phyloP scores from a whole-genome alignment of 2,113 vertebrate genomes.

The Nerophis ophidion region DNA sequence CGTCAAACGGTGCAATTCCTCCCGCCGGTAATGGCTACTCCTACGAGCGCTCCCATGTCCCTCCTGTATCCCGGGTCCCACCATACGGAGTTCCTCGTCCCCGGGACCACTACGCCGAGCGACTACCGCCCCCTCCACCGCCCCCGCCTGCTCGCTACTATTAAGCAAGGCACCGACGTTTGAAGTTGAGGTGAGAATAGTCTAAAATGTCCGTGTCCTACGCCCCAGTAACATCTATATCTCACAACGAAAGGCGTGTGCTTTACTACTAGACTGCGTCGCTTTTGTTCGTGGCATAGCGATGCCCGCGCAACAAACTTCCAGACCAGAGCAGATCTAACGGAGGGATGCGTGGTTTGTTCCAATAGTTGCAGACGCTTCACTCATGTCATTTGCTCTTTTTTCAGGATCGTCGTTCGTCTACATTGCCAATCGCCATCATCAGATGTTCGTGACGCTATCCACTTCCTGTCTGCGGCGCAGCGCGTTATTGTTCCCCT shows the following conservation, averaged over 20 bases:
- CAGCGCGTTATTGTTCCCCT: conserved; percentile 73
- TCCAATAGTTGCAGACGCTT: conserved; percentile 38
- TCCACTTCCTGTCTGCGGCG: conserved; percentile 67
- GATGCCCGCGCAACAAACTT: neutral
- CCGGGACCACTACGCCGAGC: conserved; percentile 83
- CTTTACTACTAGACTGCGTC: neutral
- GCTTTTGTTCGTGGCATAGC: neutral
- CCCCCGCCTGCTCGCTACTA: conserved; percentile 74
- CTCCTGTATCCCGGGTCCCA: conserved; percentile 80
- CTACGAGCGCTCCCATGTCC: conserved; percentile 84
- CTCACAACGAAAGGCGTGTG: conserved; percentile 1
- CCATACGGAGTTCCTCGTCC: conserved; percentile 83
- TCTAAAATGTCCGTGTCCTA: neutral
- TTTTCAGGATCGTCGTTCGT: conserved; percentile 68
- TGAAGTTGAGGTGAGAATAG: conserved; percentile 72
- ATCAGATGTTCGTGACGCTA: conserved; percentile 70
- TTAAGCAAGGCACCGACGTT: conserved; percentile 59
- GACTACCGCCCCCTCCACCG: conserved; percentile 63
- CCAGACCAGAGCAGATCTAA: neutral
- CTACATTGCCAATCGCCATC: conserved; percentile 63
- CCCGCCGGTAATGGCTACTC: conserved; percentile 82
- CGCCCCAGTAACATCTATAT: neutral
- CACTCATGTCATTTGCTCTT: conserved; percentile 65
- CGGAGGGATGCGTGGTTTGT: conserved; percentile 17
- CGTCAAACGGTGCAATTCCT: conserved; percentile 68